Evolutionary conservation across 2,113 vertebrate genomes (phyloP), one percentile per base, ranked within the genome.

Genomic region (Carettochelys insculpta): DNA sequence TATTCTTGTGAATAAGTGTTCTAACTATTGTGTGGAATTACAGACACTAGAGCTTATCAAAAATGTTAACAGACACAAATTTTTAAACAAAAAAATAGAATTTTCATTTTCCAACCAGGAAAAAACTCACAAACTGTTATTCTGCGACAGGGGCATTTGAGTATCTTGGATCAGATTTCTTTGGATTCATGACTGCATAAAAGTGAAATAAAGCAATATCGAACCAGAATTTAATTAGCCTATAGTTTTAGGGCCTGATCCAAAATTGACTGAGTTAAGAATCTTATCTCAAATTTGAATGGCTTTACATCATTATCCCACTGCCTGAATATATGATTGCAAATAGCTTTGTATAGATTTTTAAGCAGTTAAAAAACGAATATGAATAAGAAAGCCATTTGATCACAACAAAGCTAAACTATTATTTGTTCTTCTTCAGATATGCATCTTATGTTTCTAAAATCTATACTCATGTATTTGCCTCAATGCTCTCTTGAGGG

Each of bases 271-370:
- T 34, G 68, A 53, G 58, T 27, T 54, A 71, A 86, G 83, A 87
- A 92, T 90, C 88, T 93, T 56, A 43, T 52, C 6, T 88, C 50
- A 79, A 68, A 84, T 89, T 94, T 91, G 79, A 85, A 27, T 29
- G 85, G 1, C 43, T 61, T 91, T 82, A 52, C 89, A 73, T 80
- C 43, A 80, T 80, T 12, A 82, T 34, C 50, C 83, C 85, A 58
- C 22, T 76, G 71, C 47, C 81, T 86, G 68, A 47, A 95, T 53
- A 90, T 86, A 78, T 82, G 81, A 82, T 41, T 68, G 65, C 87
- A 80, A 77, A 13, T 14, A 92, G 14, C 38, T 80, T 6, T 38
- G 27, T 43, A 52, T 34, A 61, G 48, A 80, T 78, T 85, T 27
- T 47, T 87, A 34, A 90, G 77, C 93, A 89, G 27, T 76, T 87